Evolutionary conservation across 2,888 invertebrate species (phyloP), one percentile per base, ranked within the genome.

Genomic region (Cistogaster globosa): DNA sequence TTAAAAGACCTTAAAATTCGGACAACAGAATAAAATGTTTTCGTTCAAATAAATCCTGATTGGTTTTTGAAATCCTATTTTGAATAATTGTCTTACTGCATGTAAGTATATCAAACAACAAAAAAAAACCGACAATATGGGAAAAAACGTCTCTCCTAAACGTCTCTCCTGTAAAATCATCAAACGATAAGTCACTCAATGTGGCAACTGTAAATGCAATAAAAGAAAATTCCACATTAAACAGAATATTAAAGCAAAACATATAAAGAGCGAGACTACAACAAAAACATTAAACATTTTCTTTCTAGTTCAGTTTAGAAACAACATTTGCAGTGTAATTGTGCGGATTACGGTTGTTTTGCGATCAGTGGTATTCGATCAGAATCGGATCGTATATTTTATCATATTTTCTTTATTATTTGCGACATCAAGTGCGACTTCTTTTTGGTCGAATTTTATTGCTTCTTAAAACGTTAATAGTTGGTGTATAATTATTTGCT

Each of bases 181-280:
- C 32, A 32, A 8, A 32, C 32, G 32, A 32, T 42, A 42, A 42
- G 12, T 42, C 42, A 12, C 12, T 12, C 11, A 42, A 42, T 42
- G 12, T 42, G 42, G 42, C 42, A 11, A 42, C 48, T 48, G 26
- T 18, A 63, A 69, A 69, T 82, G 75, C 78, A 85, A 58, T 77
- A 75, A 75, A 85, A 85, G 82, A 82, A 85, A 84, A 81, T 84
- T 84, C 48, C 65, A 77, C 81, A 69, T 69, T n/a, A 36, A 79
- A 58, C 32, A 58, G 38, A 26, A 58, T 38, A 74, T 36, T 22
- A 68, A 42, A 26, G 38, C 36, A 63, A 63, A 71, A 0, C 22
- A 26, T 32, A 71, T 2, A 11, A 42, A 42, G 72, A 65, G 51
- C 38, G 58, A 72, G 26, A 45, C 62, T 57, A 65, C 71, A 77